These are phyloP conservation scores for Epizoanthus rinbou DNA, from an alignment of 92 coral and sea anemone genomes.

Conservation along the genomic window DNA sequence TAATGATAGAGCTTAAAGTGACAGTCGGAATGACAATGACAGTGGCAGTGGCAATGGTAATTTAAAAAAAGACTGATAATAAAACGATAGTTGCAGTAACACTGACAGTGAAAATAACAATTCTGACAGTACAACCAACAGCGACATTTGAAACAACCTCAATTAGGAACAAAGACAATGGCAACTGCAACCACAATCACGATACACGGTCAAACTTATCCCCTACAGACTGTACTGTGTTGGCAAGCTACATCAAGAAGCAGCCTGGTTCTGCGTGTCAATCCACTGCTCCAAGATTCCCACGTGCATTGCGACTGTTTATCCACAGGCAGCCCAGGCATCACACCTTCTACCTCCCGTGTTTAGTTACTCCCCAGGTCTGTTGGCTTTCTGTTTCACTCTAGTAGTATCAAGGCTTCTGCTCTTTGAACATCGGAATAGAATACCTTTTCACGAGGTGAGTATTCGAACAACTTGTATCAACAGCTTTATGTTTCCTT, in stretches of 20 bases:
- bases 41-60: too few relatives aligned
- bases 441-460: slow-evolving; percentile 52
- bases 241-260: slow-evolving; percentile 56
- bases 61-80: too few relatives aligned
- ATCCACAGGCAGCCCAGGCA: slow-evolving; percentile 50
- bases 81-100: too few relatives aligned
- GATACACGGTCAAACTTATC: background rate
- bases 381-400: slow-evolving; percentile 56
- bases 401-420: slow-evolving; percentile 58
- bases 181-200: background rate
- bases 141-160: too few relatives aligned
- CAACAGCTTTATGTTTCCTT: too few relatives aligned
- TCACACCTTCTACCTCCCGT: slow-evolving; percentile 60
- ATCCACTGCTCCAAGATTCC: slow-evolving; percentile 80
- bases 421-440: slow-evolving; percentile 44
- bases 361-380: slow-evolving; percentile 49
- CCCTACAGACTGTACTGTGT: slow-evolving; percentile 55
- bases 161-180: too few relatives aligned
- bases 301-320: slow-evolving; percentile 47
- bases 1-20: too few relatives aligned
- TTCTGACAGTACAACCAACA: too few relatives aligned
- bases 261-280: slow-evolving; percentile 69
- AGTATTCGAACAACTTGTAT: background rate
- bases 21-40: too few relatives aligned
- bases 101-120: too few relatives aligned